Evolutionary conservation across 1,140 invertebrate genomes (phyloP).

Genomic region (Drosophila arizonae): DNA sequence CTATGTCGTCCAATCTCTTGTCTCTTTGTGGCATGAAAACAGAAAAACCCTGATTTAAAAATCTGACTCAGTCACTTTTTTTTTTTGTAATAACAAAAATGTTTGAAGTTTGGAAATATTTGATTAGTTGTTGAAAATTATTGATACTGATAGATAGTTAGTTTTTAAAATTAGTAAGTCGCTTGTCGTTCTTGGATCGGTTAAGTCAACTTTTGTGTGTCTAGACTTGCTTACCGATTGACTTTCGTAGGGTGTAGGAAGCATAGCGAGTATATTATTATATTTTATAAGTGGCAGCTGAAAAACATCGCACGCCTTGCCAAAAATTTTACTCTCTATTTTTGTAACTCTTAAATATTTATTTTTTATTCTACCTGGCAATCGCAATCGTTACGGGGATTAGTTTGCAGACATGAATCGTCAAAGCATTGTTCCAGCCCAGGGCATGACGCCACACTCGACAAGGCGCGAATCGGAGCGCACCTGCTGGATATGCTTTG

Average conservation of each 20-base stretch:
- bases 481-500: constrained; percentile 98
- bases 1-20: no score
- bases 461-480: constrained; percentile 52
- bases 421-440: not conserved
- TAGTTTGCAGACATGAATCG: constrained; percentile 15
- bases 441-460: not conserved
- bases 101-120: no score
- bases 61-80: no score
- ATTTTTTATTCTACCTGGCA: constrained; percentile 9
- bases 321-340: constrained; percentile 12
- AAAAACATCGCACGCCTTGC: constrained; percentile 22
- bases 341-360: constrained; percentile 17
- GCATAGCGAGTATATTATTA: not conserved
- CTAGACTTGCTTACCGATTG: not conserved
- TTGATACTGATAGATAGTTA: not conserved
- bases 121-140: not conserved
- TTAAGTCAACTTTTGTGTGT: not conserved
- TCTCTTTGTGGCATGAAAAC: no score
- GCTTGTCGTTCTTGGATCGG: not conserved
- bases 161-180: not conserved
- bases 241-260: not conserved
- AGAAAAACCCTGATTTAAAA: no score
- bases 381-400: constrained; percentile 1
- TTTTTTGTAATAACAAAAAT: no score
- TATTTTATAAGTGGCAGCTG: constrained; percentile 8